phyloP scores from a whole-genome alignment of 2,888 invertebrate genomes.

The Athetis lepigone region DNA sequence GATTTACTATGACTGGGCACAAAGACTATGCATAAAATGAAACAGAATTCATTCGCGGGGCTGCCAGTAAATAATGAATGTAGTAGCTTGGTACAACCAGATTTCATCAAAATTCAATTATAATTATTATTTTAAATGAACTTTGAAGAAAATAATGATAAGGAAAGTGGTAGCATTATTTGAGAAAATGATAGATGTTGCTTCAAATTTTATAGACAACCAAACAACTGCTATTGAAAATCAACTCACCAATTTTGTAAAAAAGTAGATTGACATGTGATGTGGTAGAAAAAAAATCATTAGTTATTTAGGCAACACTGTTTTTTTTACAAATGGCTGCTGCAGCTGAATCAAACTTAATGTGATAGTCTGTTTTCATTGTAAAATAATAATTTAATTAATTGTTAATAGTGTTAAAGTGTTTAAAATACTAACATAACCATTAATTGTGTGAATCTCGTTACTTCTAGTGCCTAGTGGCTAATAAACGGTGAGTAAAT shows the following conservation, averaged over 20 bases:
- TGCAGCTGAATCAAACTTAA: constrained; percentile 55
- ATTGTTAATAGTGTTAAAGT: constrained; percentile 51
- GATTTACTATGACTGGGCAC: rapidly evolving
- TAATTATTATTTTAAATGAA: neutral
- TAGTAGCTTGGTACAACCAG: constrained; percentile 1
- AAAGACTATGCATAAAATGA: neutral
- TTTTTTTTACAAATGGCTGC: constrained; percentile 60
- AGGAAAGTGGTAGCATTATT: too few species aligned
- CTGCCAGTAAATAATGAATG: constrained; percentile 5
- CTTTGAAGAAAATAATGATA: neutral
- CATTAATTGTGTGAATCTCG: constrained; percentile 41
- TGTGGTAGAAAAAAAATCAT: neutral
- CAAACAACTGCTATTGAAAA: neutral
- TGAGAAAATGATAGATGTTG: neutral
- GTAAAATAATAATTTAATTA: constrained; percentile 59
- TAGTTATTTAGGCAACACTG: constrained; percentile 4
- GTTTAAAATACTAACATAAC: constrained; percentile 46
- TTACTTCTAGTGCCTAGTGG: constrained; percentile 47
- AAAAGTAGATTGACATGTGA: constrained; percentile 10
- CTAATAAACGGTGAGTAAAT: constrained; percentile 50
- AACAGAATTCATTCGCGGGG: neutral
- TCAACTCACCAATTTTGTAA: too few species aligned
- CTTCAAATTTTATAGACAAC: neutral
- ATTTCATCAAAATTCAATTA: too few species aligned
- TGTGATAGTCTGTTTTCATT: constrained; percentile 61